Evolutionary conservation across 1,140 invertebrate genomes (phyloP).

Genomic region (Drosophila sturtevanti): DNA sequence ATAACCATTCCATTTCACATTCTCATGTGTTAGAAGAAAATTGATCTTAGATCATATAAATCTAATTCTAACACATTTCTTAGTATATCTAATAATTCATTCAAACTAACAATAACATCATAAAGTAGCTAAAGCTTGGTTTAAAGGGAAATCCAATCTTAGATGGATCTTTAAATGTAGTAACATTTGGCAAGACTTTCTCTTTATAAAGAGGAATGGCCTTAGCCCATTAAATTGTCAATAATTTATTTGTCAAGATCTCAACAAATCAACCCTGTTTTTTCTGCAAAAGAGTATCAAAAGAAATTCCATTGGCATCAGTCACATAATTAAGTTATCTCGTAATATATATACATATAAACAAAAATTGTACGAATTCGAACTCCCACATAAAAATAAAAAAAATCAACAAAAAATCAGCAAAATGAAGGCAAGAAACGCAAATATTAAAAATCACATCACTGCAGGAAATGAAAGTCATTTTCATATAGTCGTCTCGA

Average conservation of each 20-base stretch:
- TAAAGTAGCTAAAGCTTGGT: too few species aligned
- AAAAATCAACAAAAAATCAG: too few species aligned
- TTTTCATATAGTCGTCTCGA: slow-evolving; percentile 30
- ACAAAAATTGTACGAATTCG: not conserved
- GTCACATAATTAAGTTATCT: not conserved
- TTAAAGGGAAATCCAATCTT: too few species aligned
- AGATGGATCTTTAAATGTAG: not conserved
- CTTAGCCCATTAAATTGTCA: not conserved
- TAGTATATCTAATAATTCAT: too few species aligned
- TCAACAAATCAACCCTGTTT: not conserved
- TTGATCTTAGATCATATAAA: too few species aligned
- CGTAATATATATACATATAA: not conserved
- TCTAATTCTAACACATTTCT: too few species aligned
- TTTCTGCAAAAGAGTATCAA: not conserved
- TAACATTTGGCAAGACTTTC: not conserved
- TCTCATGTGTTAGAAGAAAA: too few species aligned
- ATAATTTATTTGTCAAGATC: not conserved
- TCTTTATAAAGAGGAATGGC: not conserved
- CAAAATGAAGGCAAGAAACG: not conserved
- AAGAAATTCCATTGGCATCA: not conserved
- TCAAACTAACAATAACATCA: too few species aligned
- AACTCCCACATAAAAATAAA: slow-evolving; percentile 32
- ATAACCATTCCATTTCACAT: too few species aligned
- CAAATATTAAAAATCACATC: slow-evolving; percentile 28
- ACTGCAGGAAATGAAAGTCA: slow-evolving; percentile 73